Conservation (phyloP, 2,113 vertebrate species). For the Haplotaxodon microlepis region DNA sequence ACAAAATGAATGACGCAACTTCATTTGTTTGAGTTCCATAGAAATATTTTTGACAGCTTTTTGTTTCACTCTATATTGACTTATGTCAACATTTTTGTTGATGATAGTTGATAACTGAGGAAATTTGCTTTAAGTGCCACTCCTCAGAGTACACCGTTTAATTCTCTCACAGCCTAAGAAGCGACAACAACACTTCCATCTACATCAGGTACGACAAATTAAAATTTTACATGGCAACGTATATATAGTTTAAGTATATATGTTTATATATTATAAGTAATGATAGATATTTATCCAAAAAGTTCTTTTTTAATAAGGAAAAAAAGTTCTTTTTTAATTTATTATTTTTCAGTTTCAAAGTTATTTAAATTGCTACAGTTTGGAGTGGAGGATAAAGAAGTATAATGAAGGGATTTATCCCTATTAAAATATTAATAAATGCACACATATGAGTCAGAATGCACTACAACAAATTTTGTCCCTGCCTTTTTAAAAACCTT, state of each 20-base stretch:
- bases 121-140: fast-evolving
- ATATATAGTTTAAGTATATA: fast-evolving
- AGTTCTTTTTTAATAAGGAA: fast-evolving
- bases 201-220: fast-evolving
- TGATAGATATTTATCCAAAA: background rate
- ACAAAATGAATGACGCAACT: fast-evolving
- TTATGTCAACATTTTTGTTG: background rate
- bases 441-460: background rate
- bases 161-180: background rate
- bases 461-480: background rate
- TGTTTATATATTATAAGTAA: fast-evolving
- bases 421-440: background rate
- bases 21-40: background rate
- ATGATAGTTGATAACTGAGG: background rate
- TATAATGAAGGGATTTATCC: background rate
- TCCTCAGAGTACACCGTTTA: background rate
- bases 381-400: background rate
- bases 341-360: background rate
- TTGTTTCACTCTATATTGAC: background rate
- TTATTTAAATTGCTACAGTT: background rate
- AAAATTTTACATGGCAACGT: fast-evolving
- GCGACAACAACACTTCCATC: fast-evolving
- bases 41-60: background rate
- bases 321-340: background rate
- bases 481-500: fast-evolving